Evolutionary conservation across 2,888 invertebrate species (phyloP).

Genomic region (Drosophila formosana): DNA sequence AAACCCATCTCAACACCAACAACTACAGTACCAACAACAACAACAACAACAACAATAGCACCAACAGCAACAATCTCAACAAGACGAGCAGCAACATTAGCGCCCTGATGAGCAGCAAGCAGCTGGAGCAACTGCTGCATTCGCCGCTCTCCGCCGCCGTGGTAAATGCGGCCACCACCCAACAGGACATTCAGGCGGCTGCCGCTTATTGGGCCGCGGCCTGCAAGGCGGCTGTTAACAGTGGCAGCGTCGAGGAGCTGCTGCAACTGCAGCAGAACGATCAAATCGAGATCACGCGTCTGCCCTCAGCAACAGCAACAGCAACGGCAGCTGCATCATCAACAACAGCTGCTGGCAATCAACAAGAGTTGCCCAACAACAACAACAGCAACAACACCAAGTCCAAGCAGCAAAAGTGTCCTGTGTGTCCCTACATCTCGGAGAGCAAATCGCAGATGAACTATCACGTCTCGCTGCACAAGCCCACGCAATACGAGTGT

Average conservation of each 20-base stretch:
- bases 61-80: constrained; percentile 36
- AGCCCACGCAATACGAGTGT: constrained; percentile 88
- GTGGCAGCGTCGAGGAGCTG: constrained; percentile 72
- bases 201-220: constrained; percentile 80
- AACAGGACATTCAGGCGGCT: constrained; percentile 79
- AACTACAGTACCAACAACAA: constrained; percentile 49
- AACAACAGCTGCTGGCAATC: background rate
- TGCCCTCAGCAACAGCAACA: constrained; percentile 55
- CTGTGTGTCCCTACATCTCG: constrained; percentile 93
- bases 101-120: constrained; percentile 69
- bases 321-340: constrained; percentile 2
- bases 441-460: constrained; percentile 94
- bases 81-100: constrained; percentile 40
- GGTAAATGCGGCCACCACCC: constrained; percentile 76
- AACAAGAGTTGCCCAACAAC: constrained; percentile 20
- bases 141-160: constrained; percentile 72
- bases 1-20: constrained; percentile 42
- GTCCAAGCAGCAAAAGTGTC: constrained; percentile 91
- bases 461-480: constrained; percentile 94
- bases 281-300: constrained; percentile 84
- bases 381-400: constrained; percentile 59
- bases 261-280: constrained; percentile 82
- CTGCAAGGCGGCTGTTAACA: constrained; percentile 71
- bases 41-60: constrained; percentile 46
- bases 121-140: constrained; percentile 67